These are phyloP conservation scores for Drosophila carrolli DNA, from an alignment of 1,140 invertebrate genomes.

Conservation along the genomic window DNA sequence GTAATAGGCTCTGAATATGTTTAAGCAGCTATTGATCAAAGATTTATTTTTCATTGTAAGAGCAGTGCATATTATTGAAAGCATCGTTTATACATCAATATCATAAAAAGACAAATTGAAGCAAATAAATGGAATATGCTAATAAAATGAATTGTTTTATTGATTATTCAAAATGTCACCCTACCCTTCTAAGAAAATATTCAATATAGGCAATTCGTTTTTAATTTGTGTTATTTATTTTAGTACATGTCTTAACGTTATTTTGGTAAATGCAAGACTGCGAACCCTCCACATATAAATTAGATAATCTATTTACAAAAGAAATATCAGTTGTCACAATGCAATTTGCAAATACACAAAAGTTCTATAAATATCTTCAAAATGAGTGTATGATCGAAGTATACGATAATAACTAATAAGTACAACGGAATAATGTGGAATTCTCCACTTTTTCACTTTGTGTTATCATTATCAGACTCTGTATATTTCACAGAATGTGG, in stretches of 20 bases:
- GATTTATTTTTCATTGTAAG: conserved; percentile 20
- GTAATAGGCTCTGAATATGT: conserved; percentile 32
- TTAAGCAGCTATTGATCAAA: conserved; percentile 14
- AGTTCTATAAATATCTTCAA: conserved; percentile 30
- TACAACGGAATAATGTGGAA: conserved; percentile 24
- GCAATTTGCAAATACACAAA: conserved; percentile 2
- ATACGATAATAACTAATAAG: conserved; percentile 36
- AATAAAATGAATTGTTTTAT: conserved; percentile 1
- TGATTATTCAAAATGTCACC: background rate
- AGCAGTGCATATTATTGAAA: conserved; percentile 1
- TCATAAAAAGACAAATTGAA: conserved; percentile 28
- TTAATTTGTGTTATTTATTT: conserved; percentile 26
- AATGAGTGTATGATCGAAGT: conserved; percentile 25
- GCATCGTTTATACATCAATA: conserved; percentile 24
- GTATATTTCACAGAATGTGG: conserved; percentile 23
- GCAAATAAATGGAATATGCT: conserved; percentile 7
- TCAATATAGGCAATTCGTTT: background rate
- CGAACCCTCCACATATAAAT: conserved; percentile 5
- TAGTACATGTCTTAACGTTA: conserved; percentile 24
- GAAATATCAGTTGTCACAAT: background rate
- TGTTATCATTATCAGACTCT: conserved; percentile 40
- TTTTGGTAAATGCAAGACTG: conserved; percentile 35
- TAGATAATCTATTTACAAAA: conserved; percentile 49
- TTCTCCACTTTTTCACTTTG: conserved; percentile 3
- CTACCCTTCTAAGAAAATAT: background rate